Percentiles rank a stretch among this genome's conserved stretches.
phyloP scores from a whole-genome alignment of 2,888 invertebrate genomes.

The Chrysomela aeneicollis region DNA sequence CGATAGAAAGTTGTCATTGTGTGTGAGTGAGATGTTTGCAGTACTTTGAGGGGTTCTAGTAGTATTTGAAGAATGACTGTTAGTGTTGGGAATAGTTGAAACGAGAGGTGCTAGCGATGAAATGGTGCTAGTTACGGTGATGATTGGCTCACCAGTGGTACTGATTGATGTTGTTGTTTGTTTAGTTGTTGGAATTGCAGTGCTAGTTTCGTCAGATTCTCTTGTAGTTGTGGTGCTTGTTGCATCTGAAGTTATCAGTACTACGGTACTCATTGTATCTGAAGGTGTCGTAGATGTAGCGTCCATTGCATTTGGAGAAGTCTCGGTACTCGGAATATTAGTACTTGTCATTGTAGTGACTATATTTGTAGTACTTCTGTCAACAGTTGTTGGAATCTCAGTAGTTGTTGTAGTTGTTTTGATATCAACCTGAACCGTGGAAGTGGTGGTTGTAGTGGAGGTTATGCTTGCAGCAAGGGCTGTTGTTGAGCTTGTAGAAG shows the following conservation, averaged over 20 bases:
- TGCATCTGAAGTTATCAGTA: slow-evolving; percentile 14
- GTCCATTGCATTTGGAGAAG: not conserved
- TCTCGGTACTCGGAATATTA: not conserved
- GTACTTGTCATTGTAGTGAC: slow-evolving; percentile 18
- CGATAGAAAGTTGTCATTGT: no score
- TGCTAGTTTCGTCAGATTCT: slow-evolving; percentile 18
- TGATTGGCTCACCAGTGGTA: not conserved
- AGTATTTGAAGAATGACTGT: no score
- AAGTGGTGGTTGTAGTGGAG: not conserved
- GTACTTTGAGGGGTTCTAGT: no score
- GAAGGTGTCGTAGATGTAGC: slow-evolving; percentile 21
- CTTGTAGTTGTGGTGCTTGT: slow-evolving; percentile 22
- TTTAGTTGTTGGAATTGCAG: slow-evolving; percentile 15
- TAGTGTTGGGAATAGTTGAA: no score
- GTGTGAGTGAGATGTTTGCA: no score
- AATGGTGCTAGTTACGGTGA: no score
- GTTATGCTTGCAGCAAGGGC: no score
- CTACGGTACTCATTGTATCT: slow-evolving; percentile 12
- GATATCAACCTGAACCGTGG: no score
- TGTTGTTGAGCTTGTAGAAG: no score
- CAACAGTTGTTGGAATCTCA: slow-evolving; percentile 47
- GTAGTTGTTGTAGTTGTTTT: no score
- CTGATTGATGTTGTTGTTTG: no score
- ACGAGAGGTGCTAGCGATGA: no score
- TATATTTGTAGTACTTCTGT: not conserved